Conservation (phyloP, 1,140 invertebrate genomes). For the Goniozus legneri region DNA sequence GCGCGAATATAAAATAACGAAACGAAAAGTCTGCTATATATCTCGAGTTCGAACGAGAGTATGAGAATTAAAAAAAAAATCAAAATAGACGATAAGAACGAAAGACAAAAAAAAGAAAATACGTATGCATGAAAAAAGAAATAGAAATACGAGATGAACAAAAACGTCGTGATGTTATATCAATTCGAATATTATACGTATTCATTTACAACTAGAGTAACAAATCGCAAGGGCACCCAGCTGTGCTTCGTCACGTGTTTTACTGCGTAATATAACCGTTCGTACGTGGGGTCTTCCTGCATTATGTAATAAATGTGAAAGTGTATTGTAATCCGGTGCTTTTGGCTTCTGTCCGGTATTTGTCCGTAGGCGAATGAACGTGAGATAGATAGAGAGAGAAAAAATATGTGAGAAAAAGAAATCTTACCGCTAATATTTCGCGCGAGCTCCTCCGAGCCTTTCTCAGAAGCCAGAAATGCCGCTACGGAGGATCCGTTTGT, state of each 20-base stretch:
- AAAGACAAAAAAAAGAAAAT: constrained; percentile 7
- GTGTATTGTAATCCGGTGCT: constrained; percentile 19
- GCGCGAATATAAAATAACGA: constrained; percentile 28
- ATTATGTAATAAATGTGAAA: constrained; percentile 20
- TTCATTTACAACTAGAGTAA: too few species aligned
- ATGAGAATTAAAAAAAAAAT: not conserved
- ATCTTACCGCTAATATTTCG: not conserved
- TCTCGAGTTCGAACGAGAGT: constrained; percentile 14
- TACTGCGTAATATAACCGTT: too few species aligned
- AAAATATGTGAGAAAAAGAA: not conserved
- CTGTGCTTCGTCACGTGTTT: too few species aligned
- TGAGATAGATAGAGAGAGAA: not conserved
- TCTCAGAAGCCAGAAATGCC: constrained; percentile 41
- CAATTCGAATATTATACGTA: too few species aligned
- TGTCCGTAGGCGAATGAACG: not conserved
- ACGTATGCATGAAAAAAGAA: constrained; percentile 11
- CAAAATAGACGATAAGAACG: constrained; percentile 1
- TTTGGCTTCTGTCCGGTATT: constrained; percentile 24
- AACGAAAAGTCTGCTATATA: constrained; percentile 24
- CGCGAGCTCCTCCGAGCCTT: constrained; percentile 23
- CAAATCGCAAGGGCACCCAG: too few species aligned
- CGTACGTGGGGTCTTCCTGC: constrained; percentile 19
- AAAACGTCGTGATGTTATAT: too few species aligned
- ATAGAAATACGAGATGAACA: too few species aligned
- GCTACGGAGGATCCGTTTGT: constrained; percentile 21